Conservation (phyloP, 2,888 invertebrate genomes). For the Orthosia gothica region DNA sequence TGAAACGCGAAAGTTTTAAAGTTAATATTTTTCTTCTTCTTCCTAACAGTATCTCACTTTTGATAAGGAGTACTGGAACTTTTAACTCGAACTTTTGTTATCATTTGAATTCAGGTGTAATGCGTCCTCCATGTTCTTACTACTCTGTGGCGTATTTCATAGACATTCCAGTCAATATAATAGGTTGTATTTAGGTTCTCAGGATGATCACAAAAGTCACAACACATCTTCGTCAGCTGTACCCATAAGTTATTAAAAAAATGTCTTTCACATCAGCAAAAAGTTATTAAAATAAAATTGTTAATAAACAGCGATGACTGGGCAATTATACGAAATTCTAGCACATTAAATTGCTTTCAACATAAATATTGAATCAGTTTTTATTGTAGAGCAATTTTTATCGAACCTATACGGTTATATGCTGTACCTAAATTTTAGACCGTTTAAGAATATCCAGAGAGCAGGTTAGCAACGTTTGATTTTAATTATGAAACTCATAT, state of each 20-base stretch:
- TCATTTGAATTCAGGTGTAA: background rate
- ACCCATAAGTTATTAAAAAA: conserved; percentile 13
- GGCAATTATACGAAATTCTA: background rate
- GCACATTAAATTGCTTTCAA: background rate
- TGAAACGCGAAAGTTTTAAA: too few relatives aligned
- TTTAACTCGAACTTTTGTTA: too few relatives aligned
- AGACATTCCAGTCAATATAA: conserved; percentile 22
- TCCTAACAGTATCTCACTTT: too few relatives aligned
- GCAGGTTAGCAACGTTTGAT: too few relatives aligned
- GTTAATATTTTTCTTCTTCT: too few relatives aligned
- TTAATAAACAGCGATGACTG: background rate
- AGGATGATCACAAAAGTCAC: conserved; percentile 37
- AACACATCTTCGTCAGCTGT: conserved; percentile 31
- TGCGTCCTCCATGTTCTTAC: background rate
- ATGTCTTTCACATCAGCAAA: conserved; percentile 19
- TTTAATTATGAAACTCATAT: too few relatives aligned
- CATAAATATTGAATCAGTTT: background rate
- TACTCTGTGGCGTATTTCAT: conserved; percentile 15
- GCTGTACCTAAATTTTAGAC: too few relatives aligned
- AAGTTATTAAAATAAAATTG: conserved; percentile 35
- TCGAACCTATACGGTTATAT: background rate
- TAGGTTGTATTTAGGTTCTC: conserved; percentile 23
- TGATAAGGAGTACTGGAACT: too few relatives aligned
- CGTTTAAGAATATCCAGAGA: too few relatives aligned
- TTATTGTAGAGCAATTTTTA: background rate